A percentile compares a stretch with the other conserved stretches of the same genome.
These are phyloP conservation scores for Drosophila repletoides DNA, from an alignment of 1,140 invertebrate genomes.

Conservation along the genomic window DNA sequence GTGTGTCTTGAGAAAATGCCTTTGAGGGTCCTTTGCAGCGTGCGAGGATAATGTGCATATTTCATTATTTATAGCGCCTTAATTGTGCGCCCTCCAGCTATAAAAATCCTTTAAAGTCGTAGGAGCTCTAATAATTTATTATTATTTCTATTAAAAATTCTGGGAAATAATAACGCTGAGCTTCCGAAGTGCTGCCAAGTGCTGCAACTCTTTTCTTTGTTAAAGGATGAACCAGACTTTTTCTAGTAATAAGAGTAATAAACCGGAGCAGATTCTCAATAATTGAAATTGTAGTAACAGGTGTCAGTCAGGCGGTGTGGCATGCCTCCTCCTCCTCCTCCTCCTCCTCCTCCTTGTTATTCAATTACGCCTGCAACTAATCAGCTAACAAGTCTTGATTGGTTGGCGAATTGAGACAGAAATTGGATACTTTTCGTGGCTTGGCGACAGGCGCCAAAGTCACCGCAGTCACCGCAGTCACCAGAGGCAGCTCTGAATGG, in stretches of 20 bases:
- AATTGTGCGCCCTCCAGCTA: no score
- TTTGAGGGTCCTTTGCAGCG: not conserved
- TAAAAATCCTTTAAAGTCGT: no score
- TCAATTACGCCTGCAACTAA: slow-evolving; percentile 25
- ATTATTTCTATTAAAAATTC: no score
- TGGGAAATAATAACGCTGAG: no score
- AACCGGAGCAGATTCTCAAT: not conserved
- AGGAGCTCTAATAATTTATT: no score
- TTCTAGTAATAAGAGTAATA: no score
- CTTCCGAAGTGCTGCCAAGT: no score
- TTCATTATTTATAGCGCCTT: not conserved
- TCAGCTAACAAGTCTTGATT: slow-evolving; percentile 30
- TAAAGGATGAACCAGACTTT: no score
- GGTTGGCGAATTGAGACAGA: slow-evolving; percentile 36
- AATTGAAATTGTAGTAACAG: not conserved
- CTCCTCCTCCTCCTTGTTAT: no score
- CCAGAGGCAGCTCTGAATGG: slow-evolving; percentile 36
- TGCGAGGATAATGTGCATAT: no score
- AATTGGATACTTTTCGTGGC: slow-evolving; percentile 59
- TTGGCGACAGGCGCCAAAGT: slow-evolving; percentile 46
- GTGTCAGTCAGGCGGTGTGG: not conserved
- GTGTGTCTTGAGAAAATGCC: not conserved
- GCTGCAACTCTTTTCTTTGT: no score
- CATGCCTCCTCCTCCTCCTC: no score
- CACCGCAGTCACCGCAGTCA: slow-evolving; percentile 39